Base-by-base conservation (phyloP, 2,113 vertebrate genomes). In the Poeciliopsis retropinna region DNA sequence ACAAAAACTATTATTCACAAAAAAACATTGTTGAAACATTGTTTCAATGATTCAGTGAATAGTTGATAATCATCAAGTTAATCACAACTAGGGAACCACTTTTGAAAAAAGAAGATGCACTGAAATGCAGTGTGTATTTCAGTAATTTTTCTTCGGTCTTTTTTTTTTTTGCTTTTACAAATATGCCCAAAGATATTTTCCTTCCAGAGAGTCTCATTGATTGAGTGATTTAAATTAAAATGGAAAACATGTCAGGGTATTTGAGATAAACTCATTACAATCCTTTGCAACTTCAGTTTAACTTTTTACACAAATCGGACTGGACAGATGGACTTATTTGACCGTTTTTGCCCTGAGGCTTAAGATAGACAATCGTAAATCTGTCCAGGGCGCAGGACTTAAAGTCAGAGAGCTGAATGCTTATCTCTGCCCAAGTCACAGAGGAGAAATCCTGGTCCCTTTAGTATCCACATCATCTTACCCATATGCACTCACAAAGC, bases 381-480 rank as follows among this genome's bases (percentile, higher is more conserved):
- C 51, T 69, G 27, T 29, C 61, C 44, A 72, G 62, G 13, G 37
- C 27, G 65, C 32, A 19, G 39, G 66, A 66, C 57, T 28, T 32
- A 60, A 72, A 74, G 71, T 51, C 19, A 73, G 44, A 32, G 22
- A 60, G 30, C 25, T 72, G 44, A 73, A 80, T 37, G n/a, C 28
- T 10, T 64, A 87, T 65, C 60, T 72, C 54, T 62, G 32, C 30
- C 37, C 15, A 41, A 78, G 75, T 62, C 60, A 63, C 72, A 41
- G 34, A 47, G 34, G 69, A 71, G n/a, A 68, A 76, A 78, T 34
- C 37, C 22, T 29, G 60, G 54, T 60, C 60, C 29, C 72, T 60
- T 82, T 68, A 67, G 60, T 75, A 76, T 80, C 67, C 57, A 68
- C 66, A 66, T 83, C 67, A 66, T 0, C 75, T 62, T 64, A 51